Evolutionary conservation across 2,113 vertebrate genomes (phyloP), one percentile per base, ranked within the genome.

Genomic region (Ibidorhyncha struthersii): DNA sequence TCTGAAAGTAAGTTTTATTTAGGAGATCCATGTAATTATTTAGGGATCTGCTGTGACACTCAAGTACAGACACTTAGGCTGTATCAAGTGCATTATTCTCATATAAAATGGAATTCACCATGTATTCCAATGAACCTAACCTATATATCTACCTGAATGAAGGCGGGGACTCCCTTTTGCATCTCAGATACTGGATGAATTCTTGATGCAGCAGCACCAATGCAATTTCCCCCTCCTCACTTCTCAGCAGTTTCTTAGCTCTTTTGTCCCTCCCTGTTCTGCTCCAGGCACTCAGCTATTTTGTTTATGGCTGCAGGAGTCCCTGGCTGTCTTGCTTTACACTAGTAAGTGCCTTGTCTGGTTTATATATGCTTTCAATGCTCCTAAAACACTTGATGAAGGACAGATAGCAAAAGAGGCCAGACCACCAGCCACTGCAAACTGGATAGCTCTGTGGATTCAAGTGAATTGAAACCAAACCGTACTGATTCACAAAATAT

Each of bases 351-450:
- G 62, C 71, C 17, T 80, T 73, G 34, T 82, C 71, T 92, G 43
- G 34, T 84, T 97, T 89, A 84, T 50, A 89, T 34, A 20, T 67
- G 36, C 70, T 88, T 93, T 78, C 59, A 81, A 1, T 63, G 4
- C 11, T 92, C 41, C 72, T 67, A 90, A 94, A 90, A 82, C 89
- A 36, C 23, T 78, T 90, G 50, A 89, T 95, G 86, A 97, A 96
- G 88, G 80, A 89, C 76, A 91, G 56, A 91, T 16, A 95, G 72
- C 25, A 89, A 91, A 95, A 82, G 59, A 86, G 21, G 21, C 69
- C 80, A 95, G 73, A 94, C 73, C 56, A 86, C 40, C 43, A 96
- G 69, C 32, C 61, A 67, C 13, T 70, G 61, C 79, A 95, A 95
- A 91, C 30, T 61, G 62, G 40, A 95, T 76, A 93, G 30, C 40